phyloP scores from a whole-genome alignment of 2,888 invertebrate species.

The Rhynchonema sp. region DNA sequence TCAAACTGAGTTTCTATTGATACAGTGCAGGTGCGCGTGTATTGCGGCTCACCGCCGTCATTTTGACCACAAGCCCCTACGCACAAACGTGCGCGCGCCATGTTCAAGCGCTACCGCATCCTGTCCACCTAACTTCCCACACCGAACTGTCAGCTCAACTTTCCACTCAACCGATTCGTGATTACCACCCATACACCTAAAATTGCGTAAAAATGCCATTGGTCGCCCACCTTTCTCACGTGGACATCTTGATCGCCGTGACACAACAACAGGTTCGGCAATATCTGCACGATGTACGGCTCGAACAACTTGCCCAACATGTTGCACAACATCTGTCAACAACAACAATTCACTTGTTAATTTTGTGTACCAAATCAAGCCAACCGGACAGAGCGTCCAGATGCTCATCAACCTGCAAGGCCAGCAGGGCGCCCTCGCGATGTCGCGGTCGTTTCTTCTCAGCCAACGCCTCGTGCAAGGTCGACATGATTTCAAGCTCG shows the following conservation, averaged over 20 bases:
- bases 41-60: no score
- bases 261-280: constrained; percentile 78
- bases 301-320: constrained; percentile 90
- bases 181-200: no score
- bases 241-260: constrained; percentile 84
- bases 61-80: no score
- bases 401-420: no score
- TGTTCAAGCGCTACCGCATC: no score
- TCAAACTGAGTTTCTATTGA: no score
- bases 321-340: constrained; percentile 53
- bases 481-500: constrained; percentile 82
- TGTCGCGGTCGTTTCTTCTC: constrained; percentile 82
- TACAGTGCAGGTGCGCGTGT: no score
- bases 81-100: no score
- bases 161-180: no score
- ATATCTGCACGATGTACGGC: constrained; percentile 89
- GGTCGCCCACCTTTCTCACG: constrained; percentile 55
- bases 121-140: no score
- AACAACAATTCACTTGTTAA: not conserved
- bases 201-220: no score
- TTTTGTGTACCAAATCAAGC: not conserved
- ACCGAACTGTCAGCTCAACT: no score
- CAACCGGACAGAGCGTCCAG: constrained; percentile 40
- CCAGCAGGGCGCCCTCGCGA: constrained; percentile 69
- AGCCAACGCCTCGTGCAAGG: constrained; percentile 74